A percentile compares a stretch with the other conserved stretches of the same genome.
Evolutionary conservation across 2,113 vertebrate genomes (phyloP).

Genomic region (Callipepla squamata): DNA sequence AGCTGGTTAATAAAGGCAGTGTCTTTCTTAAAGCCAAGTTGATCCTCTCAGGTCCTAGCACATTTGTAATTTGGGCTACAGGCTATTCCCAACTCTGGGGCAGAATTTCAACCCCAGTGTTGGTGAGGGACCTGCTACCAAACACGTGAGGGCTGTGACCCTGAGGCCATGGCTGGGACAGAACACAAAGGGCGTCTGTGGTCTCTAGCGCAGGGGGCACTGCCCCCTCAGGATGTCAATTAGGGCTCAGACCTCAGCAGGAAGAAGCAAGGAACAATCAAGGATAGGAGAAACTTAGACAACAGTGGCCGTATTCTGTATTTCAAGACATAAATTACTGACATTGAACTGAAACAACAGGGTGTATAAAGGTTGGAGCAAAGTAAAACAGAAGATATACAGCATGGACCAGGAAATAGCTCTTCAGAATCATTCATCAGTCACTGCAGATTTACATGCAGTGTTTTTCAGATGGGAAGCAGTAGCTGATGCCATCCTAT

Average conservation of each 20-base stretch:
- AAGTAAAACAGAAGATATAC: neutral
- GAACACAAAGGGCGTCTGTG: constrained; percentile 42
- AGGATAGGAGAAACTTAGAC: neutral
- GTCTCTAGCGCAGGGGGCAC: neutral
- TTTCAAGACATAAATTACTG: neutral
- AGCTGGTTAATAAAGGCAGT: neutral
- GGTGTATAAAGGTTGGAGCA: neutral
- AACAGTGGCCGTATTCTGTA: constrained; percentile 24
- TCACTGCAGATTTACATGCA: neutral
- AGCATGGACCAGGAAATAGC: neutral
- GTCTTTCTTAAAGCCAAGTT: neutral
- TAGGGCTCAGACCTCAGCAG: neutral
- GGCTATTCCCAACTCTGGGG: neutral
- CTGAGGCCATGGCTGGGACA: neutral
- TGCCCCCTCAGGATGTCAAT: neutral
- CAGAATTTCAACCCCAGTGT: neutral
- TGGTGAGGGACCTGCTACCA: neutral
- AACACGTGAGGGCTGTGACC: neutral
- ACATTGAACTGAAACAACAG: neutral
- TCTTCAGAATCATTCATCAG: neutral
- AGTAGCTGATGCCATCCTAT: neutral
- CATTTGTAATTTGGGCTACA: neutral
- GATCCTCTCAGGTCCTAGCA: fast-evolving
- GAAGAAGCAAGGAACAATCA: neutral
- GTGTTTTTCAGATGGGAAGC: neutral